These are phyloP conservation scores for Forficula auricularia DNA, from an alignment of 1,140 invertebrate species.

Conservation along the genomic window DNA sequence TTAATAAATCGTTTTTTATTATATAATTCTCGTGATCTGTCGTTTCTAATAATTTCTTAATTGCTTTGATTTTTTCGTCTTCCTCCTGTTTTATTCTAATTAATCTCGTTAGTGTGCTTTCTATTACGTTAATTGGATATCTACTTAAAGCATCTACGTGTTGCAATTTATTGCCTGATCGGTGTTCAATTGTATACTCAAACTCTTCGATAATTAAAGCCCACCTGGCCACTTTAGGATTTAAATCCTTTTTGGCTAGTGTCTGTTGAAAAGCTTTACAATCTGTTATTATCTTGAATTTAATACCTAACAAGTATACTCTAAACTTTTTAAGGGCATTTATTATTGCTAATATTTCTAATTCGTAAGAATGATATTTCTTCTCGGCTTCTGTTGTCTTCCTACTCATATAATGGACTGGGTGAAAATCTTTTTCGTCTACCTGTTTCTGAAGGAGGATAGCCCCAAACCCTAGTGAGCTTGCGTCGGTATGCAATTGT, in stretches of 20 bases:
- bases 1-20: slow-evolving; percentile 6
- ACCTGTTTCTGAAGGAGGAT: slow-evolving; percentile 19
- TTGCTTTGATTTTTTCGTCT: slow-evolving; percentile 5
- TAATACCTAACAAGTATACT: slow-evolving; percentile 27
- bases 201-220: slow-evolving; percentile 20
- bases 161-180: slow-evolving; percentile 17
- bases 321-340: slow-evolving; percentile 29
- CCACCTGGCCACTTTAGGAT: slow-evolving; percentile 23
- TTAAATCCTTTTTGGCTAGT: slow-evolving; percentile 20
- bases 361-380: slow-evolving; percentile 24
- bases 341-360: slow-evolving; percentile 31
- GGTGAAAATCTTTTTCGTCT: slow-evolving; percentile 19
- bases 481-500: slow-evolving; percentile 18
- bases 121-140: background rate
- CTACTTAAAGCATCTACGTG: slow-evolving; percentile 18
- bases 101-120: slow-evolving; percentile 6
- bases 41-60: slow-evolving; percentile 3
- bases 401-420: slow-evolving; percentile 25
- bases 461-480: slow-evolving; percentile 18
- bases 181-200: slow-evolving; percentile 27
- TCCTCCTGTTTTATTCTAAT: background rate
- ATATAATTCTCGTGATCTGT: background rate
- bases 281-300: slow-evolving; percentile 28
- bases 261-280: slow-evolving; percentile 10
- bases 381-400: slow-evolving; percentile 22